phyloP scores from a whole-genome alignment of 2,113 vertebrate species.

The Propithecus coquereli region DNA sequence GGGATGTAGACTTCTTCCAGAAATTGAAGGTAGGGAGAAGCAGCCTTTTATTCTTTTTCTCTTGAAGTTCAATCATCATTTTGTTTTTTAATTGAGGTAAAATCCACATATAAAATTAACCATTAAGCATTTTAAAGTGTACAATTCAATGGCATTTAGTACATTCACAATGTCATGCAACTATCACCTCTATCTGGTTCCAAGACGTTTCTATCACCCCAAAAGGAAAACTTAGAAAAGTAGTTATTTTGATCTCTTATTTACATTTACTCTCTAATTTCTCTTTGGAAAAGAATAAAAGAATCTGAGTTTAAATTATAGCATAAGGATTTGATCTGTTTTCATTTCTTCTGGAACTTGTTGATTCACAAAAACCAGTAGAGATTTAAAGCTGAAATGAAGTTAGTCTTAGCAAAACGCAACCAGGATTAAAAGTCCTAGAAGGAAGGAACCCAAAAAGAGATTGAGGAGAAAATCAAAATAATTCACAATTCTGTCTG shows the following conservation, averaged over 20 bases:
- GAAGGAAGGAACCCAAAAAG: not conserved
- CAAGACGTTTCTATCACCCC: not conserved
- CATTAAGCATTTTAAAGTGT: not conserved
- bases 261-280: slow-evolving; percentile 25
- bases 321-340: not conserved
- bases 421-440: not conserved
- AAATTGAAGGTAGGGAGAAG: not conserved
- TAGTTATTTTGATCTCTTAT: not conserved
- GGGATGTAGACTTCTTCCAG: not conserved
- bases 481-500: not conserved
- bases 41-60: not conserved
- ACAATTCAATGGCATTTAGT: not conserved
- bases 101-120: not conserved
- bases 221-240: not conserved
- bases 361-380: not conserved
- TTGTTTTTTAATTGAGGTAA: not conserved
- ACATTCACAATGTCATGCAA: not conserved
- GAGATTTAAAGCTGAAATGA: not conserved
- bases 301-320: not conserved
- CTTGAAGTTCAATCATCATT: not conserved
- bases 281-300: slow-evolving; percentile 6
- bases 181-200: not conserved
- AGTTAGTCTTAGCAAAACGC: not conserved
- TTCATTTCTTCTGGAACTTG: slow-evolving; percentile 22
- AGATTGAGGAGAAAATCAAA: not conserved